Evolutionary conservation across 1,140 invertebrate species (phyloP).

Genomic region (Hylaeus anthracinus): DNA sequence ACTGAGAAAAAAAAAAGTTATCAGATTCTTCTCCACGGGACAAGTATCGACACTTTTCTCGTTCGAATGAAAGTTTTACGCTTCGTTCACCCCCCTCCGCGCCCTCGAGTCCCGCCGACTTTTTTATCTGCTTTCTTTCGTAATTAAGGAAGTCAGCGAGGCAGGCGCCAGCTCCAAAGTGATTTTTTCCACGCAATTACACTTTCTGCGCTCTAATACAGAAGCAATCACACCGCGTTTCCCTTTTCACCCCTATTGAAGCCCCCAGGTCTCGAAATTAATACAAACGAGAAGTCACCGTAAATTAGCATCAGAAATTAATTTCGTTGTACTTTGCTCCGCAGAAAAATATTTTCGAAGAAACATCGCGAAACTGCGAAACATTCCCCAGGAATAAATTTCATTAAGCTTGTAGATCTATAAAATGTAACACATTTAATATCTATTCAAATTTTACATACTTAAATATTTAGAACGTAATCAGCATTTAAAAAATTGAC

Average conservation of each 20-base stretch:
- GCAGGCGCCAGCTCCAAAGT: constrained; percentile 37
- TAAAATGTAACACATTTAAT: too few species aligned
- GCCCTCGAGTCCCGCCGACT: neutral
- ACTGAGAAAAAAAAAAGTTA: constrained; percentile 58
- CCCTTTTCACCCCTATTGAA: too few species aligned
- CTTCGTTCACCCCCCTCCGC: neutral
- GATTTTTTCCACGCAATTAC: constrained; percentile 40
- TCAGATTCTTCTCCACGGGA: constrained; percentile 40
- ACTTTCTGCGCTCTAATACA: neutral
- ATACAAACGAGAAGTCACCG: neutral
- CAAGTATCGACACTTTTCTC: constrained; percentile 59
- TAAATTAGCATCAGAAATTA: too few species aligned
- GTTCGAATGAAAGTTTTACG: constrained; percentile 53
- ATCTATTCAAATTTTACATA: too few species aligned
- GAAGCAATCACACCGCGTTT: constrained; percentile 6
- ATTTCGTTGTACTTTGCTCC: too few species aligned
- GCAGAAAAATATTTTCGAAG: too few species aligned
- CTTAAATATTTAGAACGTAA: too few species aligned
- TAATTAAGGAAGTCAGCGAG: constrained; percentile 64
- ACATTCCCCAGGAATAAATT: too few species aligned
- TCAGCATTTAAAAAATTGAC: too few species aligned
- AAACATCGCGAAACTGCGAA: too few species aligned
- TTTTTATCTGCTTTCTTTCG: constrained; percentile 57
- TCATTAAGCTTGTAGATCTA: too few species aligned
- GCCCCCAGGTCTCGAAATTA: neutral